Base-by-base conservation (phyloP, 2,888 invertebrate genomes). In the Macropis europaea region DNA sequence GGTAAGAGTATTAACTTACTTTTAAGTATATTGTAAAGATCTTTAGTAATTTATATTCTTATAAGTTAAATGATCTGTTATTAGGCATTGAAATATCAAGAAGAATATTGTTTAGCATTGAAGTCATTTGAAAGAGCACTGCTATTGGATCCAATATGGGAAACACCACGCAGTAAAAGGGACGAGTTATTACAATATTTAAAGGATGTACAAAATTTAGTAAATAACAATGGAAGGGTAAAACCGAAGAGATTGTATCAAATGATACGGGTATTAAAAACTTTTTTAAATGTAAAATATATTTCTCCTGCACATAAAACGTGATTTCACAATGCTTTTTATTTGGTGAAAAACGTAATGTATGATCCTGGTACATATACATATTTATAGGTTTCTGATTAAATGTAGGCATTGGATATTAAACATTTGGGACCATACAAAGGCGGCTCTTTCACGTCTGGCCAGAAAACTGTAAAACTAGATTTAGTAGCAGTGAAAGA, bases 61-160 rank as follows among this genome's bases (percentile, higher is more conserved):
- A 3, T 32, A 30, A 53, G 60, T 13, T 57, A 61, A 71, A 47
- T 47, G 26, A 42, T 15, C 22, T 19, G 32, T 11, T 30, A 26
- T 48, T 87, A 95, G 96, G 95, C 94, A 0, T 91, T 95, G 53
- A 95, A 94, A 88, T 96, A 95, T 86, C 94, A 95, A 84, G 96
- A 97, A 89, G 92, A 94, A 61, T 97, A 94, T 87, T 91, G 92
- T 67, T 90, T 92, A 82, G 95, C 96, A 0, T 87, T 97, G 45
- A 92, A 94, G 64, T 94, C 94, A 32, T 95, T 96, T 82, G 90
- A 92, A 53, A 91, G 92, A 81, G 94, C 96, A 0, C 92, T 92
- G 36, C 90, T 92, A 1, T 91, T 96, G 64, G 96, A 97, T 89
- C 96, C 96, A 0, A 91, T 92, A 0, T 97, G 97, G 96, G 92